Conservation (phyloP, 2,113 vertebrate genomes). For the Petroica traversi region DNA sequence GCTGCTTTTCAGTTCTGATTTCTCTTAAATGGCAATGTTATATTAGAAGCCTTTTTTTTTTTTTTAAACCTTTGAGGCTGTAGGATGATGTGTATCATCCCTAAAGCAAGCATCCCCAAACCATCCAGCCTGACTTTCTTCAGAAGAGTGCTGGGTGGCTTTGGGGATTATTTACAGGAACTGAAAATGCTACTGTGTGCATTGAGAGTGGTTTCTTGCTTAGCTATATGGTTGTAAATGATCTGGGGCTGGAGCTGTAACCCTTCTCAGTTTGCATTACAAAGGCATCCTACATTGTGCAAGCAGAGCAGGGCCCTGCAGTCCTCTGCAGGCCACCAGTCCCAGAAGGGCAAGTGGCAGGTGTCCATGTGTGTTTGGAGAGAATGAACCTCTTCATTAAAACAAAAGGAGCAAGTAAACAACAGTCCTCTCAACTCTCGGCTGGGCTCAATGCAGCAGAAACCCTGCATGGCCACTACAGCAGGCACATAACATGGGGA, state of each 20-base stretch:
- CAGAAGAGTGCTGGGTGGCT: background rate
- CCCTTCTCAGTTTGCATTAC: background rate
- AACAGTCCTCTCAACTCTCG: background rate
- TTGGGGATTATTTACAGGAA: background rate
- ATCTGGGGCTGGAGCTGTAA: background rate
- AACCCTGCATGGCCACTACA: background rate
- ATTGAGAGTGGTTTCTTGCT: background rate
- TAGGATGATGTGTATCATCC: background rate
- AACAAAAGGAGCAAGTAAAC: background rate
- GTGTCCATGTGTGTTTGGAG: background rate
- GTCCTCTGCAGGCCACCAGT: background rate
- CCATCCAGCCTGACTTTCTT: background rate
- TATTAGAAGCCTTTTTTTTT: background rate
- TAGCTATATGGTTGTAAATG: background rate
- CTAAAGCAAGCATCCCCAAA: background rate
- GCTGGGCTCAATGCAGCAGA: background rate
- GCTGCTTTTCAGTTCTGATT: constrained; percentile 68
- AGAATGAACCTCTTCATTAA: background rate
- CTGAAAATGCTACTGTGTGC: background rate
- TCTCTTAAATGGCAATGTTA: constrained; percentile 62
- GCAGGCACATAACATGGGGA: background rate
- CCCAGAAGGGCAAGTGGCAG: background rate
- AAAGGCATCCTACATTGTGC: background rate
- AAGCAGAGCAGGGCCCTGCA: background rate
- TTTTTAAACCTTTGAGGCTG: background rate